Evolutionary conservation across 2,113 vertebrate genomes (phyloP).

Genomic region (Peromyscus californicus): DNA sequence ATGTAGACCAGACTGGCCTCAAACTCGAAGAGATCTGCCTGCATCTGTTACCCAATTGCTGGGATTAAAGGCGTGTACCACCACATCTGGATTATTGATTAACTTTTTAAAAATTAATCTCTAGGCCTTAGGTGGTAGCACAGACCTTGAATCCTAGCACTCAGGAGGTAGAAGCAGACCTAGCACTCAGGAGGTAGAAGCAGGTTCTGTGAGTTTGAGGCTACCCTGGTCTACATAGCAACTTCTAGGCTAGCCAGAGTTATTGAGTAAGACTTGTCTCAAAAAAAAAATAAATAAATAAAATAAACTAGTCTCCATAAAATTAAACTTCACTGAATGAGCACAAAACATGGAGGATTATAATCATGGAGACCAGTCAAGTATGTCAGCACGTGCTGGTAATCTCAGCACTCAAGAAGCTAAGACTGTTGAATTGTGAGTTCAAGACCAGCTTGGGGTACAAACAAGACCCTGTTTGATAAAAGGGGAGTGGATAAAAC

Average conservation of each 20-base stretch:
- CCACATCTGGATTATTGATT: not conserved
- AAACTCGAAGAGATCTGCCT: not conserved
- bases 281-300: not conserved
- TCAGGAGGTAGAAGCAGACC: not conserved
- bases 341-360: not conserved
- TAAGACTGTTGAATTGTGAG: not conserved
- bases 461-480: not conserved
- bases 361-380: not conserved
- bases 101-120: not conserved
- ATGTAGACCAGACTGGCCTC: not conserved
- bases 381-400: not conserved
- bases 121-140: not conserved
- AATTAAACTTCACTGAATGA: not conserved
- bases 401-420: not conserved
- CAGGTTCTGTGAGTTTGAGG: not conserved
- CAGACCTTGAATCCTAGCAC: not conserved
- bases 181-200: not conserved
- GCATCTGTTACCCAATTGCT: not conserved
- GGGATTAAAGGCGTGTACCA: not conserved
- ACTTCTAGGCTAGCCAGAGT: not conserved
- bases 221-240: not conserved
- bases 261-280: not conserved
- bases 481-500: not conserved
- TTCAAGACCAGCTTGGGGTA: not conserved
- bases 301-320: not conserved